Evolutionary conservation across 1,140 invertebrate species (phyloP).

Genomic region (Hormaphis cornu): DNA sequence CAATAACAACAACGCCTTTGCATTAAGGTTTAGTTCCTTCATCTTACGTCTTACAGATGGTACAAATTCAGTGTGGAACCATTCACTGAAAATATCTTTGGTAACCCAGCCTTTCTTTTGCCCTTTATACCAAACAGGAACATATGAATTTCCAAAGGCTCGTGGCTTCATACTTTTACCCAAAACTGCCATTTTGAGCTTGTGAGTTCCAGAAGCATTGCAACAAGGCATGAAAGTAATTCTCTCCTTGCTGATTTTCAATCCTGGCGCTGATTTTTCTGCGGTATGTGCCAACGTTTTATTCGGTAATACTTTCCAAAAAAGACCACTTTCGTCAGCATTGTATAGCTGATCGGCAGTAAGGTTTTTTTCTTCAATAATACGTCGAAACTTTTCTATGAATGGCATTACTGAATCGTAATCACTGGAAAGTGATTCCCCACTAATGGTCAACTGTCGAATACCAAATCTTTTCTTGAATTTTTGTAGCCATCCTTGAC

Average conservation of each 20-base stretch:
- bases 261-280: slow-evolving; percentile 37
- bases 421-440: slow-evolving; percentile 10
- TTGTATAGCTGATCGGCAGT: slow-evolving; percentile 37
- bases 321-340: slow-evolving; percentile 44
- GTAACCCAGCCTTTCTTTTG: slow-evolving; percentile 38
- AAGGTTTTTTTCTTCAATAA: slow-evolving; percentile 27
- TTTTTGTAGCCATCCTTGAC: slow-evolving; percentile 8
- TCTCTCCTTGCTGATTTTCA: slow-evolving; percentile 41
- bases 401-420: neutral
- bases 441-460: neutral
- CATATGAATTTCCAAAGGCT: slow-evolving; percentile 37
- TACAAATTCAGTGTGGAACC: neutral
- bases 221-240: slow-evolving; percentile 41
- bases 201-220: slow-evolving; percentile 41
- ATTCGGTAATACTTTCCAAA: slow-evolving; percentile 30
- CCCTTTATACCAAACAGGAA: slow-evolving; percentile 39
- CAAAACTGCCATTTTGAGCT: slow-evolving; percentile 40
- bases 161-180: slow-evolving; percentile 40
- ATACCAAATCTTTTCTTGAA: slow-evolving; percentile 16
- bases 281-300: slow-evolving; percentile 38
- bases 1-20: neutral
- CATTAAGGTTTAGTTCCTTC: neutral
- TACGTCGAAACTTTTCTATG: neutral
- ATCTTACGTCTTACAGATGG: neutral
- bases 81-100: slow-evolving; percentile 35